Percentiles rank a stretch among this genome's conserved stretches.
These are phyloP conservation scores for Rhea americana DNA, from an alignment of 2,113 vertebrate species.

Conservation along the genomic window DNA sequence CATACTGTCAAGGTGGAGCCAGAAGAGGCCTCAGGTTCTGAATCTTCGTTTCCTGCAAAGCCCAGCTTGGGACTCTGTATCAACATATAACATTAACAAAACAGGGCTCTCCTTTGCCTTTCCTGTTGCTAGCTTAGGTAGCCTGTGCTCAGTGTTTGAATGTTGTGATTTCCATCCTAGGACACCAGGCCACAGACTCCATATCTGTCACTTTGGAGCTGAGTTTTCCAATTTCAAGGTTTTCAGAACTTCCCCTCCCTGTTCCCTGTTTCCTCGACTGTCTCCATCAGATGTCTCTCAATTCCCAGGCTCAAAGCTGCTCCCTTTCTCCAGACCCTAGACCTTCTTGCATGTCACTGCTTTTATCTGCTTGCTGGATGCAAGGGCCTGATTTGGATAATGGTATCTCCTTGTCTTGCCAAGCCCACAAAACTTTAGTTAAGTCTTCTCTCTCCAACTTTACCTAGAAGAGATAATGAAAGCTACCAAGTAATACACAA, in stretches of 20 bases:
- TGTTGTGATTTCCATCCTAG: too few relatives aligned
- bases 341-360: too few relatives aligned
- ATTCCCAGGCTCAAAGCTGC: not conserved
- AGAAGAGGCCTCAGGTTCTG: not conserved
- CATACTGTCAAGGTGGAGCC: rapidly evolving
- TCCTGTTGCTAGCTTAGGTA: too few relatives aligned
- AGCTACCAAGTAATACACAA: not conserved
- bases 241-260: not conserved
- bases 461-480: not conserved
- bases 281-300: not conserved
- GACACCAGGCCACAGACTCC: too few relatives aligned
- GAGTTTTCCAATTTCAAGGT: not conserved
- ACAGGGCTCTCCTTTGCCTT: not conserved
- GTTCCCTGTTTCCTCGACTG: not conserved
- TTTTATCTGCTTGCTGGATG: not conserved
- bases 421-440: not conserved
- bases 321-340: not conserved
- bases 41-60: not conserved
- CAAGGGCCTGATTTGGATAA: not conserved
- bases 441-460: not conserved
- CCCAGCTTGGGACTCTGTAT: rapidly evolving
- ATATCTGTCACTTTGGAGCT: too few relatives aligned
- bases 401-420: not conserved
- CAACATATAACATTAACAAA: not conserved
- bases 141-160: too few relatives aligned